A percentile compares a stretch with the other conserved stretches of the same genome.
These are phyloP conservation scores for Cervus canadensis DNA, from an alignment of 2,113 vertebrate genomes.

Conservation along the genomic window DNA sequence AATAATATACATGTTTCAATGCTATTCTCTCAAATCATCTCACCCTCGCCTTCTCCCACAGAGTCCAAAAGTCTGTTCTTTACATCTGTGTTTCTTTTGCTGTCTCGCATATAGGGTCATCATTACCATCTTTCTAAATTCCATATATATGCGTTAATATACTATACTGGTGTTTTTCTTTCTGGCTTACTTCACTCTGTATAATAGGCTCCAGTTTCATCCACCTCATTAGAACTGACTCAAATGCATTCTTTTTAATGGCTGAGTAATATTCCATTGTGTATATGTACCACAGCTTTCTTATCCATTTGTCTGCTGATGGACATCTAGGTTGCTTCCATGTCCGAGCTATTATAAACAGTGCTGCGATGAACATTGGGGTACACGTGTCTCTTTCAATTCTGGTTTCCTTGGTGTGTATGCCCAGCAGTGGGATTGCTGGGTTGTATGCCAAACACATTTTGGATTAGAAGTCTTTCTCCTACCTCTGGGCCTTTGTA, in stretches of 20 bases:
- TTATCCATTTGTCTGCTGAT: neutral
- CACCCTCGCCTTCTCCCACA: neutral
- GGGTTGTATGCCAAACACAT: neutral
- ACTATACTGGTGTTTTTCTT: neutral
- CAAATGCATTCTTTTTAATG: neutral
- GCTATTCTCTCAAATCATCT: neutral
- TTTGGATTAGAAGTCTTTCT: neutral
- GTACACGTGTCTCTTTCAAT: neutral
- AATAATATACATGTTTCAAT: neutral
- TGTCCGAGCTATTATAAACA: neutral
- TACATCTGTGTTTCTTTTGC: neutral
- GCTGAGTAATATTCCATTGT: neutral
- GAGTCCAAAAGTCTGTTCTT: neutral
- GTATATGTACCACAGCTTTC: neutral
- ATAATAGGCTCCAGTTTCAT: neutral
- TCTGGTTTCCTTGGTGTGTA: neutral
- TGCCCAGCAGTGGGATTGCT: neutral
- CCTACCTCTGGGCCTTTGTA: neutral
- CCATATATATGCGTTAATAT: fast-evolving
- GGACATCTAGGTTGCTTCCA: neutral
- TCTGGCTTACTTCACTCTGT: neutral
- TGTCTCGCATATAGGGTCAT: neutral
- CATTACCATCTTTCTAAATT: neutral
- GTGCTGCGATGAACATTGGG: neutral
- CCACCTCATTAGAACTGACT: neutral